A percentile compares a stretch with the other conserved stretches of the same genome.
Conservation (phyloP, 2,113 vertebrate genomes). For the Corythoichthys haematopterus region DNA sequence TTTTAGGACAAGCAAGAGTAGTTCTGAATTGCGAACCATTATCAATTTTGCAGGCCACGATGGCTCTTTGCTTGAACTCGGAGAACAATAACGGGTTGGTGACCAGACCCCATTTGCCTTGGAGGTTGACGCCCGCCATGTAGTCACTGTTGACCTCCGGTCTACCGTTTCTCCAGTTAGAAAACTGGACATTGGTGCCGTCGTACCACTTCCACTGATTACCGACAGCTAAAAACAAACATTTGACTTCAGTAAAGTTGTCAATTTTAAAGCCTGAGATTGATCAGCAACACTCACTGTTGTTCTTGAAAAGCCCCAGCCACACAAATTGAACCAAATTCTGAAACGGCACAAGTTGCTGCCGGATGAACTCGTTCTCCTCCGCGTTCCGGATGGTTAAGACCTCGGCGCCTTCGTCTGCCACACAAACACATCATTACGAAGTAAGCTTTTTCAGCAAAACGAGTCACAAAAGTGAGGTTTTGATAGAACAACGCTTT, state of each 20-base stretch:
- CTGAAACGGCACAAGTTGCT: conserved; percentile 77
- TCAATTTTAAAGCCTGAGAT: background rate
- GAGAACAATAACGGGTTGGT: conserved; percentile 40
- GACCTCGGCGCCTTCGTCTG: conserved; percentile 67
- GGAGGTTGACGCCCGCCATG: conserved; percentile 76
- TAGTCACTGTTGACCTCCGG: conserved; percentile 71
- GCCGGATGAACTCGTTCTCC: conserved; percentile 83
- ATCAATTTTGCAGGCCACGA: conserved; percentile 90
- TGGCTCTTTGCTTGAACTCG: conserved; percentile 75
- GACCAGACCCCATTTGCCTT: conserved; percentile 80
- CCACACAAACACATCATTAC: background rate
- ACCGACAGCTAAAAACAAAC: conserved; percentile 62
- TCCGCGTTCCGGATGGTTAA: conserved; percentile 81
- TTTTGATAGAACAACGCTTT: too few species aligned
- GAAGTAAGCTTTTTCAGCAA: too few species aligned
- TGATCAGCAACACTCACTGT: conserved; percentile 60
- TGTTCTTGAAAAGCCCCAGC: conserved; percentile 79
- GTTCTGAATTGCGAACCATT: conserved; percentile 64
- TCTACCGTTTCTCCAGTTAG: conserved; percentile 83
- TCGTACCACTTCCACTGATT: conserved; percentile 84
- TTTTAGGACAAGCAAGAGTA: too few species aligned
- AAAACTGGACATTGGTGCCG: conserved; percentile 81
- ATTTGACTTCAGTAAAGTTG: background rate
- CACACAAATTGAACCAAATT: conserved; percentile 81
- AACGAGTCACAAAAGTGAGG: too few species aligned